Evolutionary conservation across 2,888 invertebrate genomes (phyloP), one percentile per base, ranked within the genome.

Genomic region (Trachelus tabidus): DNA sequence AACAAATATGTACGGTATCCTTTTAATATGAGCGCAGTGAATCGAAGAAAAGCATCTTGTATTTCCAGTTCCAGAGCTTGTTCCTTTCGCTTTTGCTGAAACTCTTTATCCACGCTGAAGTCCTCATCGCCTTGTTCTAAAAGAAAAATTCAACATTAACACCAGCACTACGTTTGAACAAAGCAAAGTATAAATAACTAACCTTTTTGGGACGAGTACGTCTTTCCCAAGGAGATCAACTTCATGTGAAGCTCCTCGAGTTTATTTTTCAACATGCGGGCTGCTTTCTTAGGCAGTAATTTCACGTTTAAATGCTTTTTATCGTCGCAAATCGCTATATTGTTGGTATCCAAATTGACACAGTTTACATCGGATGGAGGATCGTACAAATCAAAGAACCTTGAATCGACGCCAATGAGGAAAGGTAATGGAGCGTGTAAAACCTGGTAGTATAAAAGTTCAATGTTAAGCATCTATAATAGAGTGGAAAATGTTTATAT

Each of bases 331-430:
- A 97, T 95, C 81, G 97, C 98, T 81, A 99, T 98, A 86, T 97
- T 98, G 90, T 98, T 98, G 0, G 99, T 99, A 90, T 99, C 99
- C 89, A 99, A 94, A 93, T 99, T 99, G 75, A 99, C 97, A 92
- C 99, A 99, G 75, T 97, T 98, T 12, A 99, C 99, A 92, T 99
- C 99, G 30, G 95, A 93, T 37, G 99, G 99, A 37, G 98, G 99
- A 90, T 98, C 98, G 90, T 98, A 98, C 68, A 99, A 93, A 92
- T 99, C 99, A 91, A 99, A 99, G 93, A 98, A 99, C 83, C 98
- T 94, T 1, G 98, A 98, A 91, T 99, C 99, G 3, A 99, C 98
- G 71, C 99, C 99, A 87, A 99, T 98, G 84, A 99, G 94, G 92
- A 99, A 99, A 3, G 99, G 99, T 86, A 98, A 93, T 0, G 99